phyloP scores from a whole-genome alignment of 2,888 invertebrate genomes.

The Aleiodes leptofemur region DNA sequence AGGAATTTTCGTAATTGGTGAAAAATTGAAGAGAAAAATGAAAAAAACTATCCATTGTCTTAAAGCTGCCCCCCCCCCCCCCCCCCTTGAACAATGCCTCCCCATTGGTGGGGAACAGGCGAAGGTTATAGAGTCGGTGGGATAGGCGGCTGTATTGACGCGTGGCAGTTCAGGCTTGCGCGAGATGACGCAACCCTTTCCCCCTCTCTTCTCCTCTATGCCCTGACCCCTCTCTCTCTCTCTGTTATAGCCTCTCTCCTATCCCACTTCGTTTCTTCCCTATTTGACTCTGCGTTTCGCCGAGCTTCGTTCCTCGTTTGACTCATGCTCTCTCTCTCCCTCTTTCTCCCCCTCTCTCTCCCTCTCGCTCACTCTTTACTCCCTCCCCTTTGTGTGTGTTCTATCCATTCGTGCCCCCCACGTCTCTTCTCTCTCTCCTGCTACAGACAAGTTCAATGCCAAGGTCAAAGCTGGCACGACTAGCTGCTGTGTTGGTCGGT shows the following conservation, averaged over 20 bases:
- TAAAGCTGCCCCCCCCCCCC: conserved; percentile 34
- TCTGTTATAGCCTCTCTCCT: not conserved
- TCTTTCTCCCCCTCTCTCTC: conserved; percentile 49
- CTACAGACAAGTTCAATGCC: conserved; percentile 73
- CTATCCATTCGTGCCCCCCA: conserved; percentile 54
- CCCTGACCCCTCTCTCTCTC: not conserved
- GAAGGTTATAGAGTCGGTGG: conserved; percentile 66
- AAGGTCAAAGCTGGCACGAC: conserved; percentile 73
- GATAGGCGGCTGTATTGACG: conserved; percentile 71
- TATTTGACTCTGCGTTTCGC: not conserved
- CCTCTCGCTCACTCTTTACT: conserved; percentile 34
- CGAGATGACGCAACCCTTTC: conserved; percentile 69
- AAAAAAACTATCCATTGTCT: conserved; percentile 10
- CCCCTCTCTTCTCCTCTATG: conserved; percentile 1
- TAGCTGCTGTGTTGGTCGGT: conserved; percentile 69
- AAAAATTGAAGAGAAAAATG: too few relatives aligned
- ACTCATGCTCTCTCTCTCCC: conserved; percentile 35
- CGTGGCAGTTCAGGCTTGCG: conserved; percentile 69
- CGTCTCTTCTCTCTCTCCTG: conserved; percentile 42
- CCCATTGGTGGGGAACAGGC: conserved; percentile 51
- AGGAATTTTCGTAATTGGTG: not conserved
- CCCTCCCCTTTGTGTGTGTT: conserved; percentile 43
- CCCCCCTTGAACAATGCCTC: too few relatives aligned
- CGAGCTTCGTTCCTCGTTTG: conserved; percentile 15
- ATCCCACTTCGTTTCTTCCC: conserved; percentile 1